phyloP scores from a whole-genome alignment of 2,888 invertebrate genomes.

The Xanthia togata region DNA sequence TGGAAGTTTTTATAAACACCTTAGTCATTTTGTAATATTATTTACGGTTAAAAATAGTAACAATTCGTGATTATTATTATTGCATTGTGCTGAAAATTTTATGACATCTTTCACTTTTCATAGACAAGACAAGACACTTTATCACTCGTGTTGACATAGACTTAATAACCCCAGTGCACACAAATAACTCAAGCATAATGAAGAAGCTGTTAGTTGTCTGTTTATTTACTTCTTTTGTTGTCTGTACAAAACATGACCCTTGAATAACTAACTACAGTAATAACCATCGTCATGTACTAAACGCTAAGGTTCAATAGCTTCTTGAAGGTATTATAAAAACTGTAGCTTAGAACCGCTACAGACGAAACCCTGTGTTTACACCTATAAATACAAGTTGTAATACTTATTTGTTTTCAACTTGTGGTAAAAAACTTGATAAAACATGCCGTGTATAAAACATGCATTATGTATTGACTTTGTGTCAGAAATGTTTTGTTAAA shows the following conservation, averaged over 20 bases:
- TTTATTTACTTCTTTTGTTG: conserved; percentile 21
- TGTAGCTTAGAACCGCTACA: background rate
- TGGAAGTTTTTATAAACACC: background rate
- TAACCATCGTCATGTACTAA: background rate
- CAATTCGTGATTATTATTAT: background rate
- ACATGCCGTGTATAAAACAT: no score
- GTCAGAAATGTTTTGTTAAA: no score
- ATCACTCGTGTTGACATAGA: background rate
- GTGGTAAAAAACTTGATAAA: no score
- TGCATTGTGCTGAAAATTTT: background rate
- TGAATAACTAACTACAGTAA: background rate
- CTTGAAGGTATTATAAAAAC: background rate
- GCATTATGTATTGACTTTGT: no score
- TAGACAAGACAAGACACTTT: conserved; percentile 8
- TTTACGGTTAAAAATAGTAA: background rate
- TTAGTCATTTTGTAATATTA: background rate
- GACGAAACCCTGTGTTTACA: background rate
- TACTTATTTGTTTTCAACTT: no score
- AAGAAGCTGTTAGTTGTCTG: conserved; percentile 17
- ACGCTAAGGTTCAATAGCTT: background rate
- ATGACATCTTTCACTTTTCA: conserved; percentile 22
- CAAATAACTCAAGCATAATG: conserved; percentile 23
- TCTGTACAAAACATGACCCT: conserved; percentile 6
- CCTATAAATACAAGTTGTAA: no score
- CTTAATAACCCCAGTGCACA: conserved; percentile 4